Evolutionary conservation across 2,888 invertebrate genomes (phyloP).

Genomic region (Thymelicus sylvestris): DNA sequence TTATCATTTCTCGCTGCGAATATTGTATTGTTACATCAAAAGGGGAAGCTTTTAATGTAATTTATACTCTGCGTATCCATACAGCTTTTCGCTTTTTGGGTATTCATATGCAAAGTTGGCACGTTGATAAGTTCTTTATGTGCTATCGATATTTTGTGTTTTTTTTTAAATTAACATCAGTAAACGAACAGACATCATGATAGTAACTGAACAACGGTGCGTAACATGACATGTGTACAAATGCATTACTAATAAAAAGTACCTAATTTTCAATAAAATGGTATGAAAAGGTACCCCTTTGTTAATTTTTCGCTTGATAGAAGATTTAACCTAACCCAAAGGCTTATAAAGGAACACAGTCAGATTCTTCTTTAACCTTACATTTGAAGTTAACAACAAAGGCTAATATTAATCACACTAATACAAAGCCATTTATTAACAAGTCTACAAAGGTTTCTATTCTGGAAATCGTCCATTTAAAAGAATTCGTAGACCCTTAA

Average conservation of each 20-base stretch:
- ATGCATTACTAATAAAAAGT: too few species aligned
- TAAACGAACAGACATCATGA: too few species aligned
- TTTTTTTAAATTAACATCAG: not conserved
- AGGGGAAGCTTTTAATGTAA: slow-evolving; percentile 34
- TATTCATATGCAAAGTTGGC: slow-evolving; percentile 25
- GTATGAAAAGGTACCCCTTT: too few species aligned
- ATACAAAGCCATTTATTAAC: slow-evolving; percentile 25
- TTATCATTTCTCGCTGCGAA: slow-evolving; percentile 34
- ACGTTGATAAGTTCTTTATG: too few species aligned
- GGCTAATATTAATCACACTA: slow-evolving; percentile 8
- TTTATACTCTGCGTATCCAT: slow-evolving; percentile 22
- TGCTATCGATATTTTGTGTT: not conserved
- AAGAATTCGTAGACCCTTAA: slow-evolving; percentile 50
- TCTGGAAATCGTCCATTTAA: slow-evolving; percentile 28
- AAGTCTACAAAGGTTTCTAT: slow-evolving; percentile 25
- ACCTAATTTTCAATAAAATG: too few species aligned
- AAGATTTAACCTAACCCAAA: too few species aligned
- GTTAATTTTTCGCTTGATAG: too few species aligned
- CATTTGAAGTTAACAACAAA: slow-evolving; percentile 3
- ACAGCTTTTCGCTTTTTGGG: slow-evolving; percentile 23
- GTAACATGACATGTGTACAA: too few species aligned
- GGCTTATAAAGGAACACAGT: not conserved
- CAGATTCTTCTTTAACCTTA: not conserved
- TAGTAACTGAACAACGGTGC: too few species aligned
- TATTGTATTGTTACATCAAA: slow-evolving; percentile 37